Base-by-base conservation (phyloP, 2,888 invertebrate genomes). In the Agrypnus murinus region DNA sequence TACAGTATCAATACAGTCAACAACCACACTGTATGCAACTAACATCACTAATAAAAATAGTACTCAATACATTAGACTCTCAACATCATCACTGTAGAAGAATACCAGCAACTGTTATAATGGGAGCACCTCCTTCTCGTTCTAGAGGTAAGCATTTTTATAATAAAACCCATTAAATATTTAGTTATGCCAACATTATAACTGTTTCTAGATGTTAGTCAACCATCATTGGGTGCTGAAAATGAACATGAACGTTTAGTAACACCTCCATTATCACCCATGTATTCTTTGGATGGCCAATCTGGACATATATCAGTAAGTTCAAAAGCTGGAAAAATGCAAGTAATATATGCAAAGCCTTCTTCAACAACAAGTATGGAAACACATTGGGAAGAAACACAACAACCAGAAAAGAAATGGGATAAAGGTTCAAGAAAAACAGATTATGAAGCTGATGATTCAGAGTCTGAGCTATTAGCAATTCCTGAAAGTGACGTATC, bases 11-110 rank as follows among this genome's bases (percentile, higher is more conserved):
- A 81, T 95, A 94, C 82, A 92, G 90, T 55, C 90, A 89, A 77
- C 93, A 92, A 50, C 88, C 91, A 0, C 87, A 92, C 78, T 91
- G 91, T 82, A 88, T 86, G 7, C 92, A 94, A 80, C 89, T 96
- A 59, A 93, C 94, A 81, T 90, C 93, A 0, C 87, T 98, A 74
- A 92, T 99, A 62, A 91, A 93, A 76, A 94, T 98, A 77, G 94
- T 98, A 12, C 88, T 99, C 69, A 97, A 96, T 85, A 97, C 98
- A 0, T 87, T 99, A 74, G 95, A 96, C 83, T 92, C 93, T 5
- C 96, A 97, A 84, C 93, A 95, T 83, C 98, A 98, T 86, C 92
- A 92, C 72, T 98, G 98, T 86, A 92, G 93, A 82, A 90, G 94
- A 76, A 92, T 95, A 71, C 95, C 95, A 50, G 92, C 94, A 7